Base-by-base conservation (phyloP, 2,113 vertebrate species). In the Galbula dea region DNA sequence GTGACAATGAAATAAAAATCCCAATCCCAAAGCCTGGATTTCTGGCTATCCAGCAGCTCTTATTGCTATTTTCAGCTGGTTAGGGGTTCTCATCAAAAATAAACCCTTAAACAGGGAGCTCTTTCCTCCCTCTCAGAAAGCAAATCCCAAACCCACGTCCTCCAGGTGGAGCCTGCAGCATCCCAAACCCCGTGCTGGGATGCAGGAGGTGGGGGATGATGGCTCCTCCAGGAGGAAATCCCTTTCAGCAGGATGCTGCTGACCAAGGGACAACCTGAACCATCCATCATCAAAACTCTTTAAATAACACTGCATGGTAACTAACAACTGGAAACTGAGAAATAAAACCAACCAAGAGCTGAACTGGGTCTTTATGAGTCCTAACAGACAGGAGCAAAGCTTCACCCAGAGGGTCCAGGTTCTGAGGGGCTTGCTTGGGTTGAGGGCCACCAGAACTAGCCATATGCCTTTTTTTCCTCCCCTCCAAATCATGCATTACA, bases 291-390 rank as follows among this genome's bases (percentile, higher is more conserved):
- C 88, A 89, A 94, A 90, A 16, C 36, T 34, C 49, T 86, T 97
- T 92, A 93, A 97, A 91, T 96, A 98, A 97, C 96, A 96, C 93
- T 94, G 91, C 1, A 83, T 57, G 77, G 96, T 93, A 96, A 96
- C 95, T 93, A 94, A 43, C 93, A 95, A 16, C 91, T 91, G 73
- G 58, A 90, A 97, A 97, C 93, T 71, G 83, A 52, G 62, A 94
- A 26, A 39, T 77, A 57, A 93, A 80, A n/a, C n/a, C n/a, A n/a
- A n/a, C n/a, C n/a, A 92, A 43, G 91, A 78, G 83, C 83, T 76
- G 51, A 73, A 66, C 65, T 59, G 95, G 45, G 63, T 83, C 41
- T 49, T 91, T 76, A 49, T 73, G 72, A 39, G 88, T 75, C 88
- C n/a, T 82, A 57, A 96, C 94, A 95, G 71, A 58, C 77, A 78